A percentile compares a stretch with the other conserved stretches of the same genome.
These are phyloP conservation scores for Drosophila truncata DNA, from an alignment of 1,140 invertebrate species.

Conservation along the genomic window DNA sequence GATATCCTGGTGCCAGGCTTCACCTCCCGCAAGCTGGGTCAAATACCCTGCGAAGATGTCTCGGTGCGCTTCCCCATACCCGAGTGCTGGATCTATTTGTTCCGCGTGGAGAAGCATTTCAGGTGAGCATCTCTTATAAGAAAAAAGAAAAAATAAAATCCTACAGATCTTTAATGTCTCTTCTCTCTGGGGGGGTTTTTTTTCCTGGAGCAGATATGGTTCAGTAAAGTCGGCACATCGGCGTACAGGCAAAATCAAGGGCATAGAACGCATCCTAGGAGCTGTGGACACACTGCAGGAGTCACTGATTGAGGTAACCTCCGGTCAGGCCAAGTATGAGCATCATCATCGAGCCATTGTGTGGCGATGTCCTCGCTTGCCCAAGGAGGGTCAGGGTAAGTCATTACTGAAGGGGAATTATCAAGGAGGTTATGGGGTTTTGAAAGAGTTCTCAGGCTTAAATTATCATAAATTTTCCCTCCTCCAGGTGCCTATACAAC, in stretches of 20 bases:
- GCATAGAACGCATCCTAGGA: slow-evolving; percentile 97
- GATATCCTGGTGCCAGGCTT: slow-evolving; percentile 99
- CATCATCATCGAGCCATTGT: slow-evolving; percentile 98
- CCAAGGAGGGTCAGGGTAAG: slow-evolving; percentile 98
- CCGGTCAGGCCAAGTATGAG: slow-evolving; percentile 99
- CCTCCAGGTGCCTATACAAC: slow-evolving; percentile 96
- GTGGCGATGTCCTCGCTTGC: slow-evolving; percentile 98
- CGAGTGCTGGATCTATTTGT: slow-evolving; percentile 99
- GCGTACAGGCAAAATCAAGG: slow-evolving; percentile 96
- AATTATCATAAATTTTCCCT: neutral
- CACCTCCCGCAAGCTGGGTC: slow-evolving; percentile 96
- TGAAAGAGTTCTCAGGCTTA: neutral
- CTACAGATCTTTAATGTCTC: neutral
- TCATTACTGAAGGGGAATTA: neutral
- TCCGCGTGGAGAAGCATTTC: slow-evolving; percentile 99
- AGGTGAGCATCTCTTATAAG: slow-evolving; percentile 87
- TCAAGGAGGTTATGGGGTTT: neutral
- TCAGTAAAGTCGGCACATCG: slow-evolving; percentile 97
- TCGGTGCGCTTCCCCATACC: slow-evolving; percentile 98
- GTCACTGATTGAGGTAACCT: slow-evolving; percentile 98
- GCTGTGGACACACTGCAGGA: slow-evolving; percentile 96
- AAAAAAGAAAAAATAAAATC: too few relatives aligned
- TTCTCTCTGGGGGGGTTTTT: neutral
- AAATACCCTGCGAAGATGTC: slow-evolving; percentile 99
- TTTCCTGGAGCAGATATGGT: slow-evolving; percentile 88